These are phyloP conservation scores for Epinotia ramella DNA, from an alignment of 2,888 invertebrate species.

Conservation along the genomic window DNA sequence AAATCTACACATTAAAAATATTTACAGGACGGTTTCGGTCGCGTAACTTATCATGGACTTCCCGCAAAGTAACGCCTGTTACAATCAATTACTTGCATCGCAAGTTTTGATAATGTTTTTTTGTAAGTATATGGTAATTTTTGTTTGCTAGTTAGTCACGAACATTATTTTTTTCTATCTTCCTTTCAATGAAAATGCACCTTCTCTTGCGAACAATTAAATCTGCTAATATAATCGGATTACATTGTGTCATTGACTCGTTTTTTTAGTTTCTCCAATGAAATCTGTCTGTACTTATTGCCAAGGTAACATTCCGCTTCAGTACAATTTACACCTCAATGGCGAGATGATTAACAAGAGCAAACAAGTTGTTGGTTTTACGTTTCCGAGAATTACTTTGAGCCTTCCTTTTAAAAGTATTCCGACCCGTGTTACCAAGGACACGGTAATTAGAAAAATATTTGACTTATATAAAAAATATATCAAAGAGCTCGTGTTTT, in stretches of 20 bases:
- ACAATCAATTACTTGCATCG: too few species aligned
- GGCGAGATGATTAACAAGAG: neutral
- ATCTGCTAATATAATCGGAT: too few species aligned
- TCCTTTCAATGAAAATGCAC: too few species aligned
- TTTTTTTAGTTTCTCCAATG: neutral
- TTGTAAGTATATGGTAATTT: too few species aligned
- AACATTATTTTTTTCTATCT: too few species aligned
- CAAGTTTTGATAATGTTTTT: too few species aligned
- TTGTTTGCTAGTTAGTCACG: too few species aligned
- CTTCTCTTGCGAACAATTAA: too few species aligned
- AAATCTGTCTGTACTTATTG: neutral
- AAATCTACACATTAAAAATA: too few species aligned
- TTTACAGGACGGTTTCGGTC: too few species aligned
- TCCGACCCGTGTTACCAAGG: neutral
- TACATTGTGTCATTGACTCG: neutral
- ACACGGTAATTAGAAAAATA: neutral
- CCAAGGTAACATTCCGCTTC: neutral
- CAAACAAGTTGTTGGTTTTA: conserved; percentile 7
- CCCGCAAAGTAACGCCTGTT: too few species aligned
- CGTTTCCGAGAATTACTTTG: neutral
- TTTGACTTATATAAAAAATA: conserved; percentile 10
- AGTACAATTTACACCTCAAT: neutral
- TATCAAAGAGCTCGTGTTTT: neutral
- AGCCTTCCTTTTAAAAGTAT: neutral
- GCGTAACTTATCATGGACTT: too few species aligned